Evolutionary conservation across 2,113 vertebrate species (phyloP).

Genomic region (Gavia stellata): DNA sequence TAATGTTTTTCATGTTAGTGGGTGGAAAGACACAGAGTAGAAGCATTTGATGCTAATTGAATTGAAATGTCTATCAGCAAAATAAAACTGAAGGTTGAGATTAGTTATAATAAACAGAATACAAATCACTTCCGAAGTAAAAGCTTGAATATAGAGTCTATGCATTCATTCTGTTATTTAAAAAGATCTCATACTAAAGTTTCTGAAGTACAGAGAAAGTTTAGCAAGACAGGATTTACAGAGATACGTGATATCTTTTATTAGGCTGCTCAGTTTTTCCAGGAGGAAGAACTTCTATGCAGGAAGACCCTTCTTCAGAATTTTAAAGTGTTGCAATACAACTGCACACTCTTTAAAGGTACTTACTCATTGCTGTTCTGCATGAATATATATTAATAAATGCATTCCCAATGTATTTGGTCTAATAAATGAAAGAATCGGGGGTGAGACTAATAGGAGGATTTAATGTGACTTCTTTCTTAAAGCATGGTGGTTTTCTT

Average conservation of each 20-base stretch:
- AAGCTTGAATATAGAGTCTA: background rate
- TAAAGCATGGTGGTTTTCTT: background rate
- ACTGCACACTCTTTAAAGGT: background rate
- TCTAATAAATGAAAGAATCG: background rate
- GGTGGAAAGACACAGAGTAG: background rate
- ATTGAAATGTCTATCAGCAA: background rate
- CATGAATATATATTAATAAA: background rate
- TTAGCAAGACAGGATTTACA: background rate
- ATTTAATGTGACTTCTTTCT: slow-evolving; percentile 4
- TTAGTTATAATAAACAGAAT: background rate
- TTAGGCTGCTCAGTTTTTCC: background rate
- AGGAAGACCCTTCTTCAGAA: background rate
- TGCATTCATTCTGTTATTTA: background rate
- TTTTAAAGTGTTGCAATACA: background rate
- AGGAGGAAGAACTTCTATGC: background rate
- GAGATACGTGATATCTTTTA: background rate
- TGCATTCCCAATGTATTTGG: background rate
- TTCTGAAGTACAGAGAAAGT: background rate
- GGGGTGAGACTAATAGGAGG: background rate
- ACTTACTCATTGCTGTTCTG: background rate
- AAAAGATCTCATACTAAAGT: background rate
- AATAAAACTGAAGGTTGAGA: background rate
- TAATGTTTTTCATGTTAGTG: background rate
- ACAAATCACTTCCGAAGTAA: background rate
- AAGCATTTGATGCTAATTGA: background rate